Evolutionary conservation across 2,888 invertebrate species (phyloP).

Genomic region (Lepas anatifera): DNA sequence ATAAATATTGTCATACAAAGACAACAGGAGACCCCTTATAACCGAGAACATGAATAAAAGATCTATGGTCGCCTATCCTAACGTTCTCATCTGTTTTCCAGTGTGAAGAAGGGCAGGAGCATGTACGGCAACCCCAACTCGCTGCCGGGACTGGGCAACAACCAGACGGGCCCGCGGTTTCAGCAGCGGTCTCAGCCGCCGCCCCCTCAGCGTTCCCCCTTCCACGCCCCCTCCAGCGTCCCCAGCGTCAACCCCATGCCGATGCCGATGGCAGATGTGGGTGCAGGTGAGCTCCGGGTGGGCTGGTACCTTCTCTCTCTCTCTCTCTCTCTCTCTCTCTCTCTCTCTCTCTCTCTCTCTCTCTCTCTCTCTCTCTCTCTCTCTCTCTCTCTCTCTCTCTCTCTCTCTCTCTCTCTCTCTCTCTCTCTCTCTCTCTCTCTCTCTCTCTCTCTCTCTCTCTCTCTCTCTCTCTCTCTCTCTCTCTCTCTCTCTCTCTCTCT

Average conservation of each 20-base stretch:
- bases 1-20: too few species aligned
- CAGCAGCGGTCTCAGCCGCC: neutral
- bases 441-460: conserved; percentile 11
- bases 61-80: too few species aligned
- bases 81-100: neutral
- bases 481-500: neutral
- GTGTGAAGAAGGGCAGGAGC: neutral
- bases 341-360: neutral
- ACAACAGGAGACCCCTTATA: too few species aligned
- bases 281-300: too few species aligned
- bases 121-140: neutral
- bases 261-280: too few species aligned
- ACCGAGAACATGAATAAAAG: too few species aligned
- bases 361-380: neutral
- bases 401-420: neutral
- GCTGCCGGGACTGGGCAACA: neutral
- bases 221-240: neutral
- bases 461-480: conserved; percentile 1
- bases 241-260: neutral
- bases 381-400: neutral
- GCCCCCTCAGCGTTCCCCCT: neutral
- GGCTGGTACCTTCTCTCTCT: too few species aligned
- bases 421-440: neutral
- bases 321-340: conserved; percentile 22
- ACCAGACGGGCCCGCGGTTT: neutral